Evolutionary conservation across 53 echinoderm and acorn worm species (phyloP).

Genomic region (Mesocentrotus franciscanus): DNA sequence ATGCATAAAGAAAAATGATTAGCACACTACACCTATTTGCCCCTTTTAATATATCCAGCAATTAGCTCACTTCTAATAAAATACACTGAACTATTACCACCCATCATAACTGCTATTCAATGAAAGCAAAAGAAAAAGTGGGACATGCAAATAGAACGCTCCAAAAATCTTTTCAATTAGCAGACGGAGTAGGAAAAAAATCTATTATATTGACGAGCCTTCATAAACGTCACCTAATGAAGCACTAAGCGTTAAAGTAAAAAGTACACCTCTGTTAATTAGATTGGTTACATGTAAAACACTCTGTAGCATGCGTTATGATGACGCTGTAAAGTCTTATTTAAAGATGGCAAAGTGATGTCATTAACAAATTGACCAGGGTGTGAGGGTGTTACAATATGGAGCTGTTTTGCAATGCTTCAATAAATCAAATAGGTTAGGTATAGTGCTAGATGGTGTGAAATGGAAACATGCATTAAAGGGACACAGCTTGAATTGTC

Average conservation of each 20-base stretch:
- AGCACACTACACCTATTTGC: background rate
- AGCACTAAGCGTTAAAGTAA: constrained; percentile 28
- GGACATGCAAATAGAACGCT: background rate
- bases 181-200: constrained; percentile 48
- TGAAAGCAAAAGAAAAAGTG: background rate
- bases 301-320: constrained; percentile 11
- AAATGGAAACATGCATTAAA: background rate
- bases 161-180: constrained; percentile 60
- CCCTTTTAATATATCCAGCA: background rate
- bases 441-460: background rate
- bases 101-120: constrained; percentile 9
- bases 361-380: constrained; percentile 45
- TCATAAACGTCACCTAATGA: constrained; percentile 50
- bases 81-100: constrained; percentile 1
- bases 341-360: constrained; percentile 46
- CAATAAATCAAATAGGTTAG: constrained; percentile 28
- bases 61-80: constrained; percentile 22
- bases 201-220: constrained; percentile 57
- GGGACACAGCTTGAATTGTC: background rate
- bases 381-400: constrained; percentile 38
- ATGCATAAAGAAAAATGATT: background rate
- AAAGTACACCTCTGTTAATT: constrained; percentile 61
- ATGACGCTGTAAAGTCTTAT: constrained; percentile 36
- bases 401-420: constrained; percentile 36
- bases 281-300: constrained; percentile 11